A percentile compares a stretch with the other conserved stretches of the same genome.
Conservation (phyloP, 2,797 vertebrate genomes). For the Hydrophis major region DNA sequence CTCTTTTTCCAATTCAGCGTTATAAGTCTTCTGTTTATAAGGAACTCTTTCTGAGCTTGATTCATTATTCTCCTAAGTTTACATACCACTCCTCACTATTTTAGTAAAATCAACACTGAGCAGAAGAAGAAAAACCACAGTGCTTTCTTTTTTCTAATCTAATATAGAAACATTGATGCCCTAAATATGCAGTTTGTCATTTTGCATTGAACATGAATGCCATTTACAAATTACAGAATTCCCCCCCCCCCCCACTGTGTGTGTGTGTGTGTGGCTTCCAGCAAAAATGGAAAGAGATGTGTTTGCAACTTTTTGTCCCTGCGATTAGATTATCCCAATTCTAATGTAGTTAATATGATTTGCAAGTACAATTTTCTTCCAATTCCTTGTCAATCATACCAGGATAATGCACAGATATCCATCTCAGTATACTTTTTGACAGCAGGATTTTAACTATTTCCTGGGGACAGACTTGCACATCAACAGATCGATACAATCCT, state of each 20-base stretch:
- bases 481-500: neutral
- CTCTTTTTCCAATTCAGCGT: neutral
- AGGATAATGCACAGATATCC: neutral
- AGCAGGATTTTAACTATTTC: conserved; percentile 5
- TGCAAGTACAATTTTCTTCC: conserved; percentile 24
- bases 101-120: neutral
- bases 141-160: neutral
- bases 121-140: neutral
- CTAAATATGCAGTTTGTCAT: conserved; percentile 18
- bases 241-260: too few relatives aligned
- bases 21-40: neutral
- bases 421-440: neutral
- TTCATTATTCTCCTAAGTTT: conserved; percentile 1
- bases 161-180: neutral
- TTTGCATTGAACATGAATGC: conserved; percentile 9
- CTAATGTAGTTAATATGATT: conserved; percentile 11
- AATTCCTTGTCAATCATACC: neutral
- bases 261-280: neutral
- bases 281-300: conserved; percentile 5
- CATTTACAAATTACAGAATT: conserved; percentile 8
- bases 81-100: neutral
- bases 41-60: neutral
- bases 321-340: neutral
- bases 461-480: neutral
- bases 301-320: neutral